Percentiles rank a stretch among this genome's conserved stretches.
Conservation (phyloP, 2,113 vertebrate genomes). For the Otis tarda region DNA sequence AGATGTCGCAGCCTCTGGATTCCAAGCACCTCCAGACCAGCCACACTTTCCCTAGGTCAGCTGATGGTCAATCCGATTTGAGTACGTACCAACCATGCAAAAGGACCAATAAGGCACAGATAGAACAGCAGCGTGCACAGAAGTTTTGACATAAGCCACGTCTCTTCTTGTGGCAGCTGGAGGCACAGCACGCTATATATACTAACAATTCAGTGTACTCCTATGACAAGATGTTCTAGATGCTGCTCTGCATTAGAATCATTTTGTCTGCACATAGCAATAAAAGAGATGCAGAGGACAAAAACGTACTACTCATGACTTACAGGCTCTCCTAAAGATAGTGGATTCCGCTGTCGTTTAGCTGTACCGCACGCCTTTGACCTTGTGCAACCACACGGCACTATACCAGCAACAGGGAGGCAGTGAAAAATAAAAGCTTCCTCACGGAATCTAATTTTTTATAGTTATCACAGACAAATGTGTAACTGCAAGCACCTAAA, state of each 20-base stretch:
- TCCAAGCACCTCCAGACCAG: neutral
- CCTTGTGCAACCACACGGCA: neutral
- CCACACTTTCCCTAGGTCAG: neutral
- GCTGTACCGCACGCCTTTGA: neutral
- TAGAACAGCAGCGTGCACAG: neutral
- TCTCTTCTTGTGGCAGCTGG: neutral
- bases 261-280: neutral
- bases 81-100: accelerated
- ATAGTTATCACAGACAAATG: neutral
- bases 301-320: neutral
- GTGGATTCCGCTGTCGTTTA: neutral
- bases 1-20: neutral
- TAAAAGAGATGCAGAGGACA: neutral
- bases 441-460: neutral
- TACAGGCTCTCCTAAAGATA: neutral
- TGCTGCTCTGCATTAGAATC: neutral
- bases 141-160: neutral
- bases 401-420: neutral
- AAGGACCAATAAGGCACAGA: accelerated
- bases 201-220: neutral
- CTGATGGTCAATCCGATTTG: neutral
- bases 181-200: neutral
- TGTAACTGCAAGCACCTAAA: neutral
- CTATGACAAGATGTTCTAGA: neutral
- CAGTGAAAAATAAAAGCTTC: neutral